Conservation (phyloP, 2,888 invertebrate species). For the Phaedon cochleariae region DNA sequence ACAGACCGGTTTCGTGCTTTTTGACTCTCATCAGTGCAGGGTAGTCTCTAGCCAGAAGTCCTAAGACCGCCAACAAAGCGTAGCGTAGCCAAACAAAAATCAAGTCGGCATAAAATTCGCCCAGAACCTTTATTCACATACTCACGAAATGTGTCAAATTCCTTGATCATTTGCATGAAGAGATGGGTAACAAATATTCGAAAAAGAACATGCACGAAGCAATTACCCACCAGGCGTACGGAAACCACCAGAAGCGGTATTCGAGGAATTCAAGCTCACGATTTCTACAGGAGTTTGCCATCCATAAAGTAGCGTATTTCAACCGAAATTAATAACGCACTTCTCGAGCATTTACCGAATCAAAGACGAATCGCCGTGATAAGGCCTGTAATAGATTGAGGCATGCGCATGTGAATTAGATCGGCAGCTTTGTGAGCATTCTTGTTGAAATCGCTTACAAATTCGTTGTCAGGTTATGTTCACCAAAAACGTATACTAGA, state of each 20-base stretch:
- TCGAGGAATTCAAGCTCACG: slow-evolving; percentile 12
- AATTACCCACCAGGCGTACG: slow-evolving; percentile 1
- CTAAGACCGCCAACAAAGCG: too few species aligned
- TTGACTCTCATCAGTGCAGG: too few species aligned
- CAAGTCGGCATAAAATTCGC: too few species aligned
- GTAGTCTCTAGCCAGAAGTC: too few species aligned
- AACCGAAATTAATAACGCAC: slow-evolving; percentile 58
- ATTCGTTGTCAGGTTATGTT: slow-evolving; percentile 32
- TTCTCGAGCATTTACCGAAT: slow-evolving; percentile 54
- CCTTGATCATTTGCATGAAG: too few species aligned
- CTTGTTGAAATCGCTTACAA: slow-evolving; percentile 45
- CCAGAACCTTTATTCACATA: too few species aligned
- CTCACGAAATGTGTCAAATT: too few species aligned
- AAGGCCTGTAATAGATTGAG: slow-evolving; percentile 53
- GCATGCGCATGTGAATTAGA: slow-evolving; percentile 49
- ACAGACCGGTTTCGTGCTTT: too few species aligned
- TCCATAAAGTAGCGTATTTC: slow-evolving; percentile 55
- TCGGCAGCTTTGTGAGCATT: slow-evolving; percentile 54
- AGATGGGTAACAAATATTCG: too few species aligned
- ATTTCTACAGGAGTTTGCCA: slow-evolving; percentile 17
- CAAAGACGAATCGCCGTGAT: slow-evolving; percentile 56
- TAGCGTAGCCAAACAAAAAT: too few species aligned
- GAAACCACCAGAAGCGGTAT: slow-evolving; percentile 9
- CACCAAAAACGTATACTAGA: neutral
- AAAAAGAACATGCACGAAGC: too few species aligned